Evolutionary conservation across 2,888 invertebrate genomes (phyloP), one percentile per base, ranked within the genome.

Genomic region (Anorthoa munda): DNA sequence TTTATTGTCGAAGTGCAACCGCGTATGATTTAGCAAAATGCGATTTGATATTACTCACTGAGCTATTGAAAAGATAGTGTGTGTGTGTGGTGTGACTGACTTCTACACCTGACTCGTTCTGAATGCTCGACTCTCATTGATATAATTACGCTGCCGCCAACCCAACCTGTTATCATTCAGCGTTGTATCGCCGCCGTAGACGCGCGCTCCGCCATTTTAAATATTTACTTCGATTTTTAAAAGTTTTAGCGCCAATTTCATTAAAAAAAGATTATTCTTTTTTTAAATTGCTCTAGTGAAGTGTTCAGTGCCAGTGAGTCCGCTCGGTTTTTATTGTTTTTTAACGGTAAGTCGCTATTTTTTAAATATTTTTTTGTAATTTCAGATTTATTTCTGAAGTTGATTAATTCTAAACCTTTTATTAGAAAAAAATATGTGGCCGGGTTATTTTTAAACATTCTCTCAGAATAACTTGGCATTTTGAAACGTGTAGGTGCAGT

Each of bases 161-260:
- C 84, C 70, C 84, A 82, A 82, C 76, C 84, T 89, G 90, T 94
- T 94, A 93, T 93, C 94, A 93, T 91, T 91, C 92, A 85, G 88
- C 91, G 92, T 86, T 90, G 86, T 84, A 86, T 84, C 86, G 87
- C 83, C 85, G 86, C 46, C 77, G 80, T 72, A 89, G 78, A 83
- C 91, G 92, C 91, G 87, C 90, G 92, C 89, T 88, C 82, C 86
- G 83, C 77, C 71, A 68, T 78, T 75, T 65, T 79, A 73, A 71
- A 75, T 61, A 77, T 77, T 66, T 60, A 83, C 71, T 86, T 87
- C 86, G 81, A 85, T 77, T 70, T 84, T 85, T 64, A 55, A 84
- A 84, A 72, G 68, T 69, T 79, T 85, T 77, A 77, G 80, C 86
- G 84, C 78, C 82, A 77, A 51, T 63, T 70, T 39, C 51, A 51